phyloP scores from a whole-genome alignment of 30 jellyfish, hydroid and myxozoan genomes.

The Nemopilema nomurai region DNA sequence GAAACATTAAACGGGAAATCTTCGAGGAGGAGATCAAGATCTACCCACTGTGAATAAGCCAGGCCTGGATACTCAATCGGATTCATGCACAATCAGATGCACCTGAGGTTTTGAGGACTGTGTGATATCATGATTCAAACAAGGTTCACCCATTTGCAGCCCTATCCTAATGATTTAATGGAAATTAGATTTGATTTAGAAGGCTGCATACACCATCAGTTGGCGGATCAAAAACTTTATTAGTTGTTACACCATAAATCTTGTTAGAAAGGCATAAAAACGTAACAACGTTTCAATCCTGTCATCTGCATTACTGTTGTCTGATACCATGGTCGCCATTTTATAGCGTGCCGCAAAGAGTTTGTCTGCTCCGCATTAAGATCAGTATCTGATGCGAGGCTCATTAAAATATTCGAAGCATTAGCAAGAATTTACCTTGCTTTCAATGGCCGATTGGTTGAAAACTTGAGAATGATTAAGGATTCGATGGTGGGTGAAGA shows the following conservation, averaged over 20 bases:
- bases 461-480: no score
- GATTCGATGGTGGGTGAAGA: no score
- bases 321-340: constrained; percentile 11
- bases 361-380: neutral
- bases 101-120: constrained; percentile 11
- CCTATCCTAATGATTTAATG: constrained; percentile 5
- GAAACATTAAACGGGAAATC: constrained; percentile 1
- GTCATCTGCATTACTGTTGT: neutral
- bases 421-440: no score
- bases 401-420: no score
- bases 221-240: neutral
- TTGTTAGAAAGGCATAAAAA: neutral
- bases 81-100: neutral
- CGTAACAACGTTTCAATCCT: neutral
- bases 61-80: neutral
- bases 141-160: constrained; percentile 1
- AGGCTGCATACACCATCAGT: neutral
- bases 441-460: no score
- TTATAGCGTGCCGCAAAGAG: neutral
- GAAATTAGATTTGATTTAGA: neutral
- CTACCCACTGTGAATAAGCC: constrained; percentile 9
- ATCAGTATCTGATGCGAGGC: neutral
- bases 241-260: neutral
- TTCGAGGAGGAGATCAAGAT: constrained; percentile 3
- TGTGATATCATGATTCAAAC: neutral